Base-by-base conservation (phyloP, 2,888 invertebrate species). In the Diabrotica balteata region DNA sequence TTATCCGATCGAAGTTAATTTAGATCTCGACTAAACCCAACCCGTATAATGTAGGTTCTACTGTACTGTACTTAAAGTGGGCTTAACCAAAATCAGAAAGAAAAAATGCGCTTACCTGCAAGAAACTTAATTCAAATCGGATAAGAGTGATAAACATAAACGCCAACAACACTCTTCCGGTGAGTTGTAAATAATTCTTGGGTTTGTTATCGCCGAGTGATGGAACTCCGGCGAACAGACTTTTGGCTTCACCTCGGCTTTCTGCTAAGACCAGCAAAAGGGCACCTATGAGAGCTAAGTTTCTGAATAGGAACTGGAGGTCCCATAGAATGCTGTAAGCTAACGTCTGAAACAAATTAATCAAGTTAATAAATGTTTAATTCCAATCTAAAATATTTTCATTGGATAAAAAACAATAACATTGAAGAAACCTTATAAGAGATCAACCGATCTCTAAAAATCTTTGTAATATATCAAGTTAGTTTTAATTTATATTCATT, bases 301-400 rank as follows among this genome's bases (percentile, higher is more conserved):
- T 99, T 71, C 99, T 91, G 75, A 98, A 90, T 70, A 99, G 87
- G 86, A 99, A 99, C 84, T 97, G 97, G 81, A 97, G 84, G 84
- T 99, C 98, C 98, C 98, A 99, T 67, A 99, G 86, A 85, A 99
- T 98, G 83, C 97, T 95, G 86, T 97, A 96, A 0, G 96, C 96
- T 78, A 96, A 88, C 60, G 96, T 96, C 94, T 95, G 86, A 45
- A 85, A 83, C 3, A 47, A 47, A 8, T 46, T 47, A 47, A 10
- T 47, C 9, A 47, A 47, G 2, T 47, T 47, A 47, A 47, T 4
- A 9, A 47, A 47, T 0, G 7, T 47, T 8, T 59, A 47, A 22
- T 32, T 32, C 3, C 5, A 32, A 32, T 32, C 32, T 0, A 32
- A 32, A 32, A 32, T 32, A 32, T 32, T 0, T 32, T 32, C 32